Conservation (phyloP, 2,797 vertebrate genomes). For the Chelon auratus region DNA sequence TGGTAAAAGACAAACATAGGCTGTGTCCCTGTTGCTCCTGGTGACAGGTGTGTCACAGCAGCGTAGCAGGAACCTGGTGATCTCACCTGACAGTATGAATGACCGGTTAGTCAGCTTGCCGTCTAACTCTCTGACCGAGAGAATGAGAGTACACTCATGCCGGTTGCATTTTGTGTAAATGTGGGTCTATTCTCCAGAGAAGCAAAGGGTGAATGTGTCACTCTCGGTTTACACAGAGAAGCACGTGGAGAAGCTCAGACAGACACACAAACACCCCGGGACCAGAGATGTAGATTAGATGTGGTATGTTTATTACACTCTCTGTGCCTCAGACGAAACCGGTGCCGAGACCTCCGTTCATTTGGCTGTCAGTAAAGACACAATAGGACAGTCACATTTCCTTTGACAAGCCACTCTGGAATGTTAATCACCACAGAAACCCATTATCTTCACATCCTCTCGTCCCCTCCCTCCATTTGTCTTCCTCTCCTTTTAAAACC, state of each 20-base stretch:
- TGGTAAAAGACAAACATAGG: conserved; percentile 26
- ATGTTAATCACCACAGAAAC: conserved; percentile 79
- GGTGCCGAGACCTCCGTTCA: conserved; percentile 55
- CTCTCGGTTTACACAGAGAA: conserved; percentile 31
- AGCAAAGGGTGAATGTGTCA: conserved; percentile 50
- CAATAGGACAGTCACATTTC: conserved; percentile 68
- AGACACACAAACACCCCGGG: conserved; percentile 18
- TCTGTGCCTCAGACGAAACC: conserved; percentile 53
- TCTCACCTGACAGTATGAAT: conserved; percentile 55
- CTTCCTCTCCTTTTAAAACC: conserved; percentile 68
- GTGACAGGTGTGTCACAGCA: conserved; percentile 71
- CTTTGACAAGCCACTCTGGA: conserved; percentile 63
- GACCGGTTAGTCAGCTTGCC: conserved; percentile 64
- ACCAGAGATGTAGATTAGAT: conserved; percentile 58
- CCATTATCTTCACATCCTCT: conserved; percentile 74
- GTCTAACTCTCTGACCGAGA: conserved; percentile 60
- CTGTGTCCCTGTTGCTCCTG: conserved; percentile 30
- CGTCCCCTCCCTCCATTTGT: conserved; percentile 66
- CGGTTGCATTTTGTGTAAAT: conserved; percentile 41
- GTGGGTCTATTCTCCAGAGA: conserved; percentile 32
- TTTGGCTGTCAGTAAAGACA: conserved; percentile 64
- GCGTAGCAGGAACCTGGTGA: conserved; percentile 41
- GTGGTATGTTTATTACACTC: conserved; percentile 60
- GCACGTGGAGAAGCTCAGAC: conserved; percentile 28
- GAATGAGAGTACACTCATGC: conserved; percentile 33